phyloP scores from a whole-genome alignment of 2,797 vertebrate genomes.

The Sebastes kiyomatsui region DNA sequence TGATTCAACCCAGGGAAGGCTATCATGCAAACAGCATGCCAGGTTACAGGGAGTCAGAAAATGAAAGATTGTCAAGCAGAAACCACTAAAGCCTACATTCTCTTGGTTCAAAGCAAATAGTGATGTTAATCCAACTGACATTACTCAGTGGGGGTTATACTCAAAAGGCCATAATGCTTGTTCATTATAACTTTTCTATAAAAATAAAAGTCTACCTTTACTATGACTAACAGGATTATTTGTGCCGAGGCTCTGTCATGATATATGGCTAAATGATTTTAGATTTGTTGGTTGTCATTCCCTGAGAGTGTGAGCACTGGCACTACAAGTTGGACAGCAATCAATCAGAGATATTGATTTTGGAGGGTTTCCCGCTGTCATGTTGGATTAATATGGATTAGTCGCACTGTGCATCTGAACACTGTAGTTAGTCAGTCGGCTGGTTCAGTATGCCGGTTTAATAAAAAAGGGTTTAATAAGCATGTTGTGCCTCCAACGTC shows the following conservation, averaged over 20 bases:
- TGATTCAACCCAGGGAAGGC: conserved; percentile 41
- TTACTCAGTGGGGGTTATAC: background rate
- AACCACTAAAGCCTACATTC: background rate
- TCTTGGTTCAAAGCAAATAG: background rate
- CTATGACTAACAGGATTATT: conserved; percentile 23
- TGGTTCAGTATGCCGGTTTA: conserved; percentile 42
- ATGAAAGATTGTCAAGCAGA: conserved; percentile 11
- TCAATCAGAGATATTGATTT: conserved; percentile 71
- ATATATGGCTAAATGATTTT: conserved; percentile 30
- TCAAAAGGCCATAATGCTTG: background rate
- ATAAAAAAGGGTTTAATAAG: conserved; percentile 42
- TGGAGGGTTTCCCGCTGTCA: conserved; percentile 61
- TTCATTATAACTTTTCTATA: background rate
- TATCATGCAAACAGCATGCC: conserved; percentile 44
- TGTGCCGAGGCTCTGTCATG: background rate
- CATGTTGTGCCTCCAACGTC: conserved; percentile 45
- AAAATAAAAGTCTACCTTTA: background rate
- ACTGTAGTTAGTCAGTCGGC: conserved; percentile 49
- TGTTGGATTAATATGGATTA: conserved; percentile 75
- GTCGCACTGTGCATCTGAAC: conserved; percentile 55
- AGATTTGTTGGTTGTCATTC: conserved; percentile 39
- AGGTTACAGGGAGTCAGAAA: conserved; percentile 11
- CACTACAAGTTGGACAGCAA: conserved; percentile 55
- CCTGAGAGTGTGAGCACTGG: conserved; percentile 9
- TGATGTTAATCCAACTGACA: background rate